phyloP scores from a whole-genome alignment of 1,140 invertebrate species.

The Campodea augens region DNA sequence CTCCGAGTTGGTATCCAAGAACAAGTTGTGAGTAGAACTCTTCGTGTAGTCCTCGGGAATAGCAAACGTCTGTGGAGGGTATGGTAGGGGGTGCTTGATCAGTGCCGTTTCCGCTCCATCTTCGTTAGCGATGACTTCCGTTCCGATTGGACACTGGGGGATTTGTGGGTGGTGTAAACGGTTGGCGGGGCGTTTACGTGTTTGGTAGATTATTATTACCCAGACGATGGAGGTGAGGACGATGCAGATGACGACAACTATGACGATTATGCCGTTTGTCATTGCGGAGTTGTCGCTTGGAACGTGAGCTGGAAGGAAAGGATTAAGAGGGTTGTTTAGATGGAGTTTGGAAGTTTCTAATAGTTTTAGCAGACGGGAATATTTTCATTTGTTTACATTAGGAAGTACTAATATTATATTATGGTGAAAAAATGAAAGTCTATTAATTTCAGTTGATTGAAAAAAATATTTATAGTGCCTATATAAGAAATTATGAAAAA shows the following conservation, averaged over 20 bases:
- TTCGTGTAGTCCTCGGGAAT: constrained; percentile 28
- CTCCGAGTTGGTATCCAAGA: constrained; percentile 24
- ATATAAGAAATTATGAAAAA: too few relatives aligned
- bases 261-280: constrained; percentile 69
- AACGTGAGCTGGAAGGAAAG: constrained; percentile 20
- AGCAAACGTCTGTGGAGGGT: constrained; percentile 21
- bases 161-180: constrained; percentile 15
- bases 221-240: constrained; percentile 75
- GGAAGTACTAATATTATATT: too few relatives aligned
- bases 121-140: background rate
- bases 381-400: too few relatives aligned
- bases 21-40: constrained; percentile 13
- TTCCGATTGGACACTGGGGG: constrained; percentile 17
- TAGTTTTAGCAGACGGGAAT: too few relatives aligned
- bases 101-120: background rate
- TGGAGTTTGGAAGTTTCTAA: background rate
- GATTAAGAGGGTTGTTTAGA: background rate
- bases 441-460: too few relatives aligned
- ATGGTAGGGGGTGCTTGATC: background rate
- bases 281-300: constrained; percentile 38
- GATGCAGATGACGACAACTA: constrained; percentile 73
- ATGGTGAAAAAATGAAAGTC: too few relatives aligned
- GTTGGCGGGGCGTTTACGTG: constrained; percentile 34
- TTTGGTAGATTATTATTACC: constrained; percentile 82
- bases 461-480: too few relatives aligned